These are phyloP conservation scores for Leiothrix lutea DNA, from an alignment of 2,113 vertebrate species.

Conservation along the genomic window DNA sequence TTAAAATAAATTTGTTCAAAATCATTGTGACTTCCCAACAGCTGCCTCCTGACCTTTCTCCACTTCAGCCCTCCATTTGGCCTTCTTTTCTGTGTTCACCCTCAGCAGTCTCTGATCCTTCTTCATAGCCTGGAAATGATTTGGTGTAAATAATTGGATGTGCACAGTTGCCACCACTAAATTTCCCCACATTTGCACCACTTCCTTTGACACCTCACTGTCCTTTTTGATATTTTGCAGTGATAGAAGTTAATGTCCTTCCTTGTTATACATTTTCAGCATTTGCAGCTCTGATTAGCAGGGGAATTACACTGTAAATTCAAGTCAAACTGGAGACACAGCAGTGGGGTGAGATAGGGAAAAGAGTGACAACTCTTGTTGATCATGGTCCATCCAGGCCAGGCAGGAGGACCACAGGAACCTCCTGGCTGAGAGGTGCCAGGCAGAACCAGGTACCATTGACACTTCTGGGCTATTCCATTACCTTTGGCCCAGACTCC, in stretches of 20 bases:
- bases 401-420: neutral
- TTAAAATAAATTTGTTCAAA: neutral
- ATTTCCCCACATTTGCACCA: neutral
- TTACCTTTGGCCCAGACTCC: neutral
- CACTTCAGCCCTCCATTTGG: conserved; percentile 24
- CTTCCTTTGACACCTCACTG: neutral
- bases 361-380: neutral
- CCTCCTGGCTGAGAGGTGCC: neutral
- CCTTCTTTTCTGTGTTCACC: conserved; percentile 51
- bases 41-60: neutral
- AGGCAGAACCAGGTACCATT: neutral
- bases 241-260: neutral
- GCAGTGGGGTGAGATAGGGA: neutral
- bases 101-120: conserved; percentile 2
- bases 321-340: neutral
- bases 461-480: neutral
- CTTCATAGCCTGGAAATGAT: conserved; percentile 30
- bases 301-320: neutral
- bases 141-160: neutral
- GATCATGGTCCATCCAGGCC: neutral
- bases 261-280: neutral
- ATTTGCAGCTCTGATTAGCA: neutral
- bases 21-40: neutral
- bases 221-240: neutral
- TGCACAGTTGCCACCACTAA: neutral